Evolutionary conservation across 2,888 invertebrate genomes (phyloP).

Genomic region (Girardia tigrina): DNA sequence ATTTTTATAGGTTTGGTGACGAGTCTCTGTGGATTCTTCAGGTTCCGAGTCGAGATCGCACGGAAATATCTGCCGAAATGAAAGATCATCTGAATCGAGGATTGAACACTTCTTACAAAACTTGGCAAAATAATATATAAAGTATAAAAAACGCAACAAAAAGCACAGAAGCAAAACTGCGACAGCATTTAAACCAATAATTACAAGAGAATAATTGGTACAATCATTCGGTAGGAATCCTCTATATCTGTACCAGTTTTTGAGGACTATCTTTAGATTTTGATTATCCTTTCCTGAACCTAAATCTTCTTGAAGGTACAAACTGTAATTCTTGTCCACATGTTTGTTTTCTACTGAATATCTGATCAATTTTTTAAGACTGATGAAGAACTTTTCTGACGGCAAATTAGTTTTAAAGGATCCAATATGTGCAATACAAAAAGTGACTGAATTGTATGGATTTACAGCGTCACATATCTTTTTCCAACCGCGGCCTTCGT

Average conservation of each 20-base stretch:
- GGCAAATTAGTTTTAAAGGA: constrained; percentile 19
- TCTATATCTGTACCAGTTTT: constrained; percentile 4
- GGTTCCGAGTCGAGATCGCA: no score
- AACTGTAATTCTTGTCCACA: constrained; percentile 25
- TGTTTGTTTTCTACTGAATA: background rate
- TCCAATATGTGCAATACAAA: constrained; percentile 27
- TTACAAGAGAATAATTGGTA: no score
- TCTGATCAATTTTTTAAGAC: constrained; percentile 26
- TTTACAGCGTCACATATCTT: background rate
- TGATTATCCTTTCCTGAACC: background rate
- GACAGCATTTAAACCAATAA: no score
- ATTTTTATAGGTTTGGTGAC: no score
- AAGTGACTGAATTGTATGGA: background rate
- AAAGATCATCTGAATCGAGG: no score
- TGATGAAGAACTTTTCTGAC: background rate
- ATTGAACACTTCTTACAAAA: no score
- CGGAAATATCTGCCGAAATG: constrained; percentile 9
- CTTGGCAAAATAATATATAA: no score
- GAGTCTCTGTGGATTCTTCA: no score
- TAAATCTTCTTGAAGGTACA: constrained; percentile 21
- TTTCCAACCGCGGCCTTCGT: background rate
- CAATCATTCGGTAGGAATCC: background rate
- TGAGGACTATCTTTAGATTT: background rate
- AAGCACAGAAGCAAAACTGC: no score
- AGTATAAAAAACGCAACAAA: no score